Conservation (phyloP, 2,888 invertebrate species). For the Andrena fulva region DNA sequence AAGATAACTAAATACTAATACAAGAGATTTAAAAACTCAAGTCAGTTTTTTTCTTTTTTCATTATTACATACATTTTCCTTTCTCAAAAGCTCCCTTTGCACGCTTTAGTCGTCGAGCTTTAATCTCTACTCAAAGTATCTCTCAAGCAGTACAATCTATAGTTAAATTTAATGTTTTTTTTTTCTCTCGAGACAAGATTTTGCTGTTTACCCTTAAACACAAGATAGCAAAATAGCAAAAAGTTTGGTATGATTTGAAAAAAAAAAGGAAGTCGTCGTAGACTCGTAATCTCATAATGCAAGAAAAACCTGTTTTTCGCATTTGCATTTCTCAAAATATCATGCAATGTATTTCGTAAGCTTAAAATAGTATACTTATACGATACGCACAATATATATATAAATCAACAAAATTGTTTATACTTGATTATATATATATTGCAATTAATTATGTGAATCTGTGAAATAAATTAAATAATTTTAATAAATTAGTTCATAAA, state of each 20-base stretch:
- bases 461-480: conserved; percentile 56
- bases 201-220: conserved; percentile 18
- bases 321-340: conserved; percentile 43
- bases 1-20: conserved; percentile 47
- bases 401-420: conserved; percentile 38
- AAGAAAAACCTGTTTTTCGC: conserved; percentile 36
- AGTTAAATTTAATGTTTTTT: conserved; percentile 19
- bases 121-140: conserved; percentile 13
- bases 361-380: conserved; percentile 53
- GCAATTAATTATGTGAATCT: conserved; percentile 41
- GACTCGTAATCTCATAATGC: conserved; percentile 26
- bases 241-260: conserved; percentile 20
- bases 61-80: conserved; percentile 30
- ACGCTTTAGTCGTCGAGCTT: conserved; percentile 18
- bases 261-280: conserved; percentile 17
- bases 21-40: conserved; percentile 37
- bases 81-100: conserved; percentile 5
- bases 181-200: conserved; percentile 23
- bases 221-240: conserved; percentile 33
- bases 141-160: conserved; percentile 1
- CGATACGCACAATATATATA: conserved; percentile 44
- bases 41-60: conserved; percentile 24
- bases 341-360: conserved; percentile 42
- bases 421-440: conserved; percentile 36
- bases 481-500: conserved; percentile 52